These are phyloP conservation scores for Malthinus seriepunctatus DNA, from an alignment of 2,888 invertebrate genomes.

Conservation along the genomic window DNA sequence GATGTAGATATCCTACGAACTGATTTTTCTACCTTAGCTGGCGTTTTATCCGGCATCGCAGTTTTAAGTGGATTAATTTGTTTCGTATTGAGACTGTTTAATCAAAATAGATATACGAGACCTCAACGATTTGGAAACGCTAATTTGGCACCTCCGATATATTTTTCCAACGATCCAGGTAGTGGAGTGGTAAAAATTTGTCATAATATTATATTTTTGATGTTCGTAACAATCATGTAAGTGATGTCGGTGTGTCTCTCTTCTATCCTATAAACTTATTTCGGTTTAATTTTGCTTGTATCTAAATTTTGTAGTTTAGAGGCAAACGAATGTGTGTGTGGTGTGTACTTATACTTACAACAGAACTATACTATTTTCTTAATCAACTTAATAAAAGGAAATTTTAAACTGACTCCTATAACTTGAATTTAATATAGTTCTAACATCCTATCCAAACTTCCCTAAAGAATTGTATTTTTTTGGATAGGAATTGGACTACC, in stretches of 20 bases:
- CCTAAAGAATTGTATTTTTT: conserved; percentile 14
- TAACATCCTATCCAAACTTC: not conserved
- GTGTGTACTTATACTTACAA: too few relatives aligned
- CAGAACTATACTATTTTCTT: too few relatives aligned
- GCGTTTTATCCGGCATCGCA: conserved; percentile 83
- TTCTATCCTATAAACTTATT: conserved; percentile 3
- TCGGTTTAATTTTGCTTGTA: conserved; percentile 13
- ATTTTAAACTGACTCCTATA: not conserved
- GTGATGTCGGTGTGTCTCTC: conserved; percentile 20
- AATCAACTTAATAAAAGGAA: too few relatives aligned
- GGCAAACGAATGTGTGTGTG: too few relatives aligned
- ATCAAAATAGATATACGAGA: conserved; percentile 63
- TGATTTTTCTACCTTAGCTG: conserved; percentile 84
- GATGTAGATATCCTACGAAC: conserved; percentile 80
- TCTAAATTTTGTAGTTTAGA: conserved; percentile 1
- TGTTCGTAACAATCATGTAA: conserved; percentile 22
- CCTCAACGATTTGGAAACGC: conserved; percentile 82
- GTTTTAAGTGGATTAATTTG: conserved; percentile 85
- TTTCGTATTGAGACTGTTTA: conserved; percentile 86
- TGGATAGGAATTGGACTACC: conserved; percentile 29
- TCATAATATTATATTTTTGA: conserved; percentile 19
- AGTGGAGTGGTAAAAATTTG: conserved; percentile 38
- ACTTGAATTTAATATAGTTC: not conserved
- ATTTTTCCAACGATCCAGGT: conserved; percentile 88
- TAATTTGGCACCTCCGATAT: conserved; percentile 79